Evolutionary conservation across 2,113 vertebrate species (phyloP).

Genomic region (Hippocampus abdominalis): DNA sequence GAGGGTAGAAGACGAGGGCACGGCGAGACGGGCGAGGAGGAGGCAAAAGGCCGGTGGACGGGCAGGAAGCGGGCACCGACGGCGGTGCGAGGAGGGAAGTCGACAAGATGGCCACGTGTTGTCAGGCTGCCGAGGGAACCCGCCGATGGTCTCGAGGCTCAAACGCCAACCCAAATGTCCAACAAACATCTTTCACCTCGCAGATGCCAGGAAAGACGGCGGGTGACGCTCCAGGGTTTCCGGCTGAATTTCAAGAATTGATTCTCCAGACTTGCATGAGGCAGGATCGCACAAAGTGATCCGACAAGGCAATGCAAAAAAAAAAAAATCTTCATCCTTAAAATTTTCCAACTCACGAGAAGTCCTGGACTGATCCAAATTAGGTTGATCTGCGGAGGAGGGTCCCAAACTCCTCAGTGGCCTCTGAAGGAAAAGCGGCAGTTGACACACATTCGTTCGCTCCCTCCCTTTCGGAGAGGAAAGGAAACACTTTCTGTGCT

Average conservation of each 20-base stretch:
- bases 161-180: conserved; percentile 54
- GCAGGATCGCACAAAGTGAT: conserved; percentile 34
- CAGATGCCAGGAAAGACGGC: conserved; percentile 44
- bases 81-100: conserved; percentile 74
- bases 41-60: conserved; percentile 64
- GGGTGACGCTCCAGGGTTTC: conserved; percentile 58
- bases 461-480: conserved; percentile 38
- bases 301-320: conserved; percentile 67
- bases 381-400: conserved; percentile 46
- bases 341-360: conserved; percentile 62
- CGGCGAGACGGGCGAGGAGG: conserved; percentile 70
- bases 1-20: conserved; percentile 58
- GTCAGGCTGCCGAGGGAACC: conserved; percentile 70
- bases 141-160: conserved; percentile 51
- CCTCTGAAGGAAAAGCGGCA: conserved; percentile 44
- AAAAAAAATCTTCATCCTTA: conserved; percentile 74
- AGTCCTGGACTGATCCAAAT: conserved; percentile 49
- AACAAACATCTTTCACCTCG: conserved; percentile 41
- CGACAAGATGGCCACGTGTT: conserved; percentile 63
- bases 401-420: conserved; percentile 49
- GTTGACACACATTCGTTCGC: conserved; percentile 32
- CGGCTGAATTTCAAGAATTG: conserved; percentile 67
- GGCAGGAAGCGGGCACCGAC: conserved; percentile 64
- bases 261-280: conserved; percentile 64
- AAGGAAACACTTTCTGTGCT: conserved; percentile 73